Evolutionary conservation across 2,888 invertebrate species (phyloP).

Genomic region (Trilocha varians): DNA sequence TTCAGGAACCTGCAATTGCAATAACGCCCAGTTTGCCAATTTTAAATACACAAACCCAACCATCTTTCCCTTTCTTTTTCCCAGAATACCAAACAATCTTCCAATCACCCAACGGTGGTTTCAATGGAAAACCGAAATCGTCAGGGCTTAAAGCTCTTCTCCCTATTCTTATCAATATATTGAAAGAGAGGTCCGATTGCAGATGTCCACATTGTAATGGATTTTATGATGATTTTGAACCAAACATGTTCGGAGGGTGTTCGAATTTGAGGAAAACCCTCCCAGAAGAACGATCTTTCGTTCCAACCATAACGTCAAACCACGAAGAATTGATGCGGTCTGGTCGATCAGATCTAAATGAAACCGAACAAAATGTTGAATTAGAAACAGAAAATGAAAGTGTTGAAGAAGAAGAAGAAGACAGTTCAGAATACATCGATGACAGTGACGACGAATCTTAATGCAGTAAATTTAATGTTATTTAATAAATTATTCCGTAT

Average conservation of each 20-base stretch:
- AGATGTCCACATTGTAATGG: constrained; percentile 30
- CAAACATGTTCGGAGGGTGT: constrained; percentile 28
- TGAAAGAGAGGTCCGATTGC: constrained; percentile 42
- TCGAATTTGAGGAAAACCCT: constrained; percentile 27
- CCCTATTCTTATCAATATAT: constrained; percentile 46
- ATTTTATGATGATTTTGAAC: constrained; percentile 14
- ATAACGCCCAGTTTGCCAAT: constrained; percentile 9
- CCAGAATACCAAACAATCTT: constrained; percentile 1
- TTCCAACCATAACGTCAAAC: background rate
- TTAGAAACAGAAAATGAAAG: constrained; percentile 19
- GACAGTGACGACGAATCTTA: constrained; percentile 12
- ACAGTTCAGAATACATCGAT: constrained; percentile 22
- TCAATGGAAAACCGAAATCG: constrained; percentile 12
- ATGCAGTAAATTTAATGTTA: background rate
- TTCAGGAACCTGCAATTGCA: background rate
- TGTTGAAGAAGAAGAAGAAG: constrained; percentile 26
- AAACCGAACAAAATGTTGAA: constrained; percentile 10
- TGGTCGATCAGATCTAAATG: constrained; percentile 7
- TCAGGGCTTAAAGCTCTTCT: constrained; percentile 41
- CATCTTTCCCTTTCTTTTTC: constrained; percentile 1
- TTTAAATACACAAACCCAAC: background rate
- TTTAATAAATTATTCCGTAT: constrained; percentile 1
- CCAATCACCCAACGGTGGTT: constrained; percentile 5
- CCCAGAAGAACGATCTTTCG: constrained; percentile 1
- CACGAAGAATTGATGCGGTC: constrained; percentile 8